Evolutionary conservation across 2,797 vertebrate genomes (phyloP), one percentile per base, ranked within the genome.

Genomic region (Streptopelia turtur): DNA sequence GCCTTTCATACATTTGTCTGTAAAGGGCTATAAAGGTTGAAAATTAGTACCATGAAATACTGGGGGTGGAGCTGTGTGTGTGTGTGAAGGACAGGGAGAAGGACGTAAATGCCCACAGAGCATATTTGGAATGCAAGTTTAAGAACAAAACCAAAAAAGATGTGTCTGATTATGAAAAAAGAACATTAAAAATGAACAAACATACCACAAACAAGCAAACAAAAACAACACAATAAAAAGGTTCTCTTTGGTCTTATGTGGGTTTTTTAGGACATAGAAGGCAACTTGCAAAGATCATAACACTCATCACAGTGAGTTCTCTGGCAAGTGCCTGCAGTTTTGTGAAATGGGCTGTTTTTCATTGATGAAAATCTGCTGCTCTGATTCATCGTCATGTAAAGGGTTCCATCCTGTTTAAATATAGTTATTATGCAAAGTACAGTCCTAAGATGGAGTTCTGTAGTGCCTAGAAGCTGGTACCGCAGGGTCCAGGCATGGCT

Each of bases 171-270:
- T 39, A 72, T 35, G 7, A 50, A 74, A 72, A 65, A 50, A 41
- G 4, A 68, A 1, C 0, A 0, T 45, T 53, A 21, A 25, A 65
- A 21, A 49, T 43, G 41, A 43, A 43, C 41, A 43, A 43, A 17
- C 16, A 18, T 17, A 43, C 41, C 41, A 43, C 41, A 43, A 43
- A 43, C 41, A 18, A 43, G 17, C 45, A 50, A 24, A 47, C 45
- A 50, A 24, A 24, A 23, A 52, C 33, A 22, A 41, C 3, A 27
- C 10, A 11, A 63, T 83, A 65, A 27, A 8, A n/a, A 37, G 3
- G 16, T 16, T 47, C 3, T 28, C 89, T 70, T 80, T 57, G 6
- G 7, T 66, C 6, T 89, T 24, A 33, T 5, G 1, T 71, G 31
- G 1, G 7, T 68, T 8, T 20, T 25, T 86, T 33, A 52, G 28